A percentile compares a stretch with the other conserved stretches of the same genome.
phyloP scores from a whole-genome alignment of 2,113 vertebrate genomes.

The Myrmecobius fasciatus region DNA sequence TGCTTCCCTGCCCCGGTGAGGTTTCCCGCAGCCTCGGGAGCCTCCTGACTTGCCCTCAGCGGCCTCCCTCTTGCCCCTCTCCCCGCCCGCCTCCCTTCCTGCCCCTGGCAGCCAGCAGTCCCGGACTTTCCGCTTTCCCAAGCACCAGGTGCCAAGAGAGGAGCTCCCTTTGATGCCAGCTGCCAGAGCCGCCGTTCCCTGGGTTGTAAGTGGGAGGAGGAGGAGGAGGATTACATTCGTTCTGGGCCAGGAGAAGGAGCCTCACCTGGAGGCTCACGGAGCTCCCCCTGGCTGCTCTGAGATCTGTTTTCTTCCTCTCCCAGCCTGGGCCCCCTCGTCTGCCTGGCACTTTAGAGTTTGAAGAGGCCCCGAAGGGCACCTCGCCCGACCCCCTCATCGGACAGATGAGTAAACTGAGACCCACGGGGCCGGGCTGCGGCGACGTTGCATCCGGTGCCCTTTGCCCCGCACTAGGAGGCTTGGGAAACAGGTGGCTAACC shows the following conservation, averaged over 20 bases:
- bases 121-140: not conserved
- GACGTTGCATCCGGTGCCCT: no score
- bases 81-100: not conserved
- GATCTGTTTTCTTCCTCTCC: not conserved
- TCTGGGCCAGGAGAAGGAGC: fast-evolving
- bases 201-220: not conserved
- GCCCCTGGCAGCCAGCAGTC: not conserved
- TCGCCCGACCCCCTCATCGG: no score
- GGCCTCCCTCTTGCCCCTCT: no score
- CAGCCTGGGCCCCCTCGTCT: not conserved
- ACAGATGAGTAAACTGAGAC: not conserved
- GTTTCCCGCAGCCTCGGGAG: no score
- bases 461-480: not conserved
- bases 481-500: not conserved
- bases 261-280: no score
- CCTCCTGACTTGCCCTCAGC: no score
- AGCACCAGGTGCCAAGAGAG: slow-evolving; percentile 1
- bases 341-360: not conserved
- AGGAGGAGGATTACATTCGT: not conserved
- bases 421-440: not conserved
- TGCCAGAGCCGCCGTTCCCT: not conserved
- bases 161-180: not conserved
- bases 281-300: not conserved
- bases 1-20: not conserved
- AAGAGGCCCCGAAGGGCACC: no score